A percentile compares a stretch with the other conserved stretches of the same genome.
Evolutionary conservation across 2,888 invertebrate species (phyloP).

Genomic region (Meghimatium bilineatum): DNA sequence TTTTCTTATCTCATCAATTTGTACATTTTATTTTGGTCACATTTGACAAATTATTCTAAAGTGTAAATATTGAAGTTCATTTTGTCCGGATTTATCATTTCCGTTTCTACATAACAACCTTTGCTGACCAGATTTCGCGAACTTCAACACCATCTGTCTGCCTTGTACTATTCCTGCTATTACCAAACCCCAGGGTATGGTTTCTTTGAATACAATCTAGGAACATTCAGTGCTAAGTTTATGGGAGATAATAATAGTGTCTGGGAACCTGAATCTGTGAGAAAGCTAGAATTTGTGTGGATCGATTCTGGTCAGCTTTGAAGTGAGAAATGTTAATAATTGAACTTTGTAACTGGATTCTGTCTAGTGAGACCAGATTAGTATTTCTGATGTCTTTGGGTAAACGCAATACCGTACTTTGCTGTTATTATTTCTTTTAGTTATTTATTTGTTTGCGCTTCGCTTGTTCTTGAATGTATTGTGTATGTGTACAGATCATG

Average conservation of each 20-base stretch:
- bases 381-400: constrained; percentile 1
- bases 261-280: not conserved
- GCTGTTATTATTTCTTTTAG: not conserved
- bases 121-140: not conserved
- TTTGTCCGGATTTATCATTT: too few relatives aligned
- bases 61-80: too few relatives aligned
- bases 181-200: not conserved
- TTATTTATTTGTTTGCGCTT: not conserved
- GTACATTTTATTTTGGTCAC: too few relatives aligned
- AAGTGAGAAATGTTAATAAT: not conserved
- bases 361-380: not conserved
- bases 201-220: not conserved
- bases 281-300: not conserved
- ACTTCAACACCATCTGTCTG: not conserved
- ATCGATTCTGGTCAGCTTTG: constrained; percentile 1
- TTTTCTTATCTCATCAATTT: too few relatives aligned
- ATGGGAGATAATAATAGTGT: not conserved
- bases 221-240: not conserved
- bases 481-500: too few relatives aligned
- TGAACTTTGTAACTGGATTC: not conserved
- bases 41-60: too few relatives aligned
- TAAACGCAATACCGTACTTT: not conserved
- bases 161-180: not conserved
- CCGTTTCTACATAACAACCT: too few relatives aligned
- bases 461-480: too few relatives aligned